phyloP scores from a whole-genome alignment of 2,888 invertebrate genomes.

The Dioctria linearis region DNA sequence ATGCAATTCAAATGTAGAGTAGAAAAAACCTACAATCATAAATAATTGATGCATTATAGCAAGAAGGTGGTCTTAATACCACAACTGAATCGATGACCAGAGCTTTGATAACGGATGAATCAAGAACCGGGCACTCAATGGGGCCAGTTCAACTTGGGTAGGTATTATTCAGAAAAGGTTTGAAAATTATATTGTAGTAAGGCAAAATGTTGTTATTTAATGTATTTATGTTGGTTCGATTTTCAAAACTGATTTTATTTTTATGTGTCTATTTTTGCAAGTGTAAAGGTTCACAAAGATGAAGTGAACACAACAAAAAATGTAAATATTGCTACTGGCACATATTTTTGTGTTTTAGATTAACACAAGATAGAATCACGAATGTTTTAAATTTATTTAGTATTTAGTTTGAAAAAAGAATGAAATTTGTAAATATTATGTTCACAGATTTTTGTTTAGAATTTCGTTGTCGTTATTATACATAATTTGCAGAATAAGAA shows the following conservation, averaged over 20 bases:
- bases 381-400: no score
- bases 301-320: neutral
- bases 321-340: neutral
- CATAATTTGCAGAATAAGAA: no score
- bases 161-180: constrained; percentile 72
- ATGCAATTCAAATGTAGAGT: constrained; percentile 69
- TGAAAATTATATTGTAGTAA: constrained; percentile 40
- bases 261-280: neutral
- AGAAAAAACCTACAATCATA: constrained; percentile 61
- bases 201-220: constrained; percentile 12
- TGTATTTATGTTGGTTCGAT: constrained; percentile 45
- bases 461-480: no score
- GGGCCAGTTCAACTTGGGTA: constrained; percentile 97
- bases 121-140: constrained; percentile 84
- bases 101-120: constrained; percentile 94
- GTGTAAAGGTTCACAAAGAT: neutral
- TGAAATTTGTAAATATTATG: no score
- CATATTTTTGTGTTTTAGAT: no score
- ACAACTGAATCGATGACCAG: constrained; percentile 94
- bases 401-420: no score
- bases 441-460: no score
- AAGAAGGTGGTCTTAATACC: constrained; percentile 92
- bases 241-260: constrained; percentile 8
- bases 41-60: constrained; percentile 80
- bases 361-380: no score